A percentile compares a stretch with the other conserved stretches of the same genome.
Conservation (phyloP, 1,140 invertebrate genomes). For the Magallana angulata region DNA sequence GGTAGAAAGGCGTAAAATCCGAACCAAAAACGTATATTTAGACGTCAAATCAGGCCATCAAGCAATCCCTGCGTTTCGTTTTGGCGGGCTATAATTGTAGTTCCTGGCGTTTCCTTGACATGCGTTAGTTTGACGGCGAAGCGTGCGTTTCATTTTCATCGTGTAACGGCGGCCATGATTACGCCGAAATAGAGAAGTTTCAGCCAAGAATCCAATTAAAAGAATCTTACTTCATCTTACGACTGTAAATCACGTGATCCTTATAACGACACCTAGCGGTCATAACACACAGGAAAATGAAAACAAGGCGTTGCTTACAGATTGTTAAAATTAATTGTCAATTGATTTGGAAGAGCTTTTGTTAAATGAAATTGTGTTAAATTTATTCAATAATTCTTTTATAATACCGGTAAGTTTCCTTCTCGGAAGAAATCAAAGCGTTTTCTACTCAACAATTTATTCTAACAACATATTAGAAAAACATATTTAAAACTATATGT, state of each 20-base stretch:
- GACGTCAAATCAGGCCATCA: conserved; percentile 32
- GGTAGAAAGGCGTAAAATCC: conserved; percentile 34
- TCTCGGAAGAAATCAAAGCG: too few species aligned
- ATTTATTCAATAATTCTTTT: too few species aligned
- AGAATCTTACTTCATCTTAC: conserved; percentile 24
- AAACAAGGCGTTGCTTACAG: neutral
- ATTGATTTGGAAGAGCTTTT: neutral
- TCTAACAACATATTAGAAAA: too few species aligned
- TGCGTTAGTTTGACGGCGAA: neutral
- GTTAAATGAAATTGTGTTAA: too few species aligned
- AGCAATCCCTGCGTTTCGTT: conserved; percentile 37
- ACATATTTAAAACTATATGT: too few species aligned
- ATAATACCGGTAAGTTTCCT: too few species aligned
- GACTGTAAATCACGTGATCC: conserved; percentile 15
- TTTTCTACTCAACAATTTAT: too few species aligned
- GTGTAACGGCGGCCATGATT: conserved; percentile 18
- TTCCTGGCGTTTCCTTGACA: conserved; percentile 16
- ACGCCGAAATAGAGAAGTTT: conserved; percentile 18
- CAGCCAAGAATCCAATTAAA: conserved; percentile 33
- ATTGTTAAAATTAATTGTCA: conserved; percentile 35
- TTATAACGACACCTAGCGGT: neutral
- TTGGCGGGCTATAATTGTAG: conserved; percentile 19
- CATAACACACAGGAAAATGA: neutral
- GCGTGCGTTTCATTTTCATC: conserved; percentile 29
- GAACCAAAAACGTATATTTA: conserved; percentile 37